Evolutionary conservation across 2,797 vertebrate genomes (phyloP).

Genomic region (Cephalopachus bancanus): DNA sequence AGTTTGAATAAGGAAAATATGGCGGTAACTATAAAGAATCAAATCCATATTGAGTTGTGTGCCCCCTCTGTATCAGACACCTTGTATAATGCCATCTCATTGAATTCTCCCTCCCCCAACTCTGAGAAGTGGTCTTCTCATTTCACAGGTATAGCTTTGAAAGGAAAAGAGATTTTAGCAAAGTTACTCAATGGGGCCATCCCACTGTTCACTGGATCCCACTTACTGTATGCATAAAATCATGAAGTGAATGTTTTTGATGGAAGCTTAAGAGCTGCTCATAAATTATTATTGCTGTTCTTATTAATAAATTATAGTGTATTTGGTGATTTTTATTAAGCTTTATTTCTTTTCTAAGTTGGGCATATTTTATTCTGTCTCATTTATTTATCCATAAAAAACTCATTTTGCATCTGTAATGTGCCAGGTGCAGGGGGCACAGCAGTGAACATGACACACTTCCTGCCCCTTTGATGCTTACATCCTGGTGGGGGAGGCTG

Average conservation of each 20-base stretch:
- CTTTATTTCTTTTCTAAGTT: slow-evolving; percentile 42
- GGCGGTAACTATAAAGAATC: not conserved
- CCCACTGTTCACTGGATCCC: not conserved
- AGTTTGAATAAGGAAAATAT: slow-evolving; percentile 24
- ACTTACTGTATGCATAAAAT: not conserved
- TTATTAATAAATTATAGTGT: slow-evolving; percentile 29
- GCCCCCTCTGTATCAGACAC: not conserved
- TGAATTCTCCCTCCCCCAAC: not conserved
- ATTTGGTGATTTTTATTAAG: slow-evolving; percentile 36
- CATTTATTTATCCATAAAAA: slow-evolving; percentile 59
- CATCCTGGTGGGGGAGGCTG: not conserved
- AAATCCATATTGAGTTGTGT: slow-evolving; percentile 6
- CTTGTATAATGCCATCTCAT: not conserved
- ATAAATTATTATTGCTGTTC: slow-evolving; percentile 19
- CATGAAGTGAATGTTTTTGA: slow-evolving; percentile 23
- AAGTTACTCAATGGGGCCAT: not conserved
- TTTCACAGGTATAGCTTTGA: not conserved
- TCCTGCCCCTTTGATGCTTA: not conserved
- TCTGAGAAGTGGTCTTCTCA: not conserved
- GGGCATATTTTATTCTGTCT: slow-evolving; percentile 18
- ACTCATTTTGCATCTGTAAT: not conserved
- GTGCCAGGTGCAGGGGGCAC: not conserved
- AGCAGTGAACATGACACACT: not conserved
- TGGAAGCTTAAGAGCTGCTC: slow-evolving; percentile 33
- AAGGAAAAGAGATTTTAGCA: slow-evolving; percentile 24